Base-by-base conservation (phyloP, 2,113 vertebrate genomes). In the Misgurnus mizolepis region DNA sequence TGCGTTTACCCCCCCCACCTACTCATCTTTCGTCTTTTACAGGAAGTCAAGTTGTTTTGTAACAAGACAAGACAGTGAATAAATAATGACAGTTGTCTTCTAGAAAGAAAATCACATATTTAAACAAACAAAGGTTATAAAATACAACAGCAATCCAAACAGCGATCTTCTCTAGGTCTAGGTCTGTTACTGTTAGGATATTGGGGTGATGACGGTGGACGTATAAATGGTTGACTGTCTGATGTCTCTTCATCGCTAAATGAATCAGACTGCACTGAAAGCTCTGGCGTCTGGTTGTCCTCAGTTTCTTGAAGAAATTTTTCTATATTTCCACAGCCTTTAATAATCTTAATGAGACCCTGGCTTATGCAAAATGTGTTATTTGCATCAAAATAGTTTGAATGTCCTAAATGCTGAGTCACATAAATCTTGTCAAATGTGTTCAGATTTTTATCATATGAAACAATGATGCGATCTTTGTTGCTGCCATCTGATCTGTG, bases 391-490 rank as follows among this genome's bases (percentile, higher is more conserved):
- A n/a, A 81, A 17, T 62, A 12, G 3, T 34, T 34, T 34, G 40
- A 40, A 17, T 76, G 5, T 5, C 40, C 18, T 0, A 8, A 7
- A 70, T 81, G 80, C 12, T 34, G 27, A 0, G 80, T 81, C 17
- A 81, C 39, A 11, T 76, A 81, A 68, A 81, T 67, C 10, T 18
- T 12, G 34, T 66, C 22, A 10, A 71, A 71, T 1, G 4, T 64
- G 2, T 76, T 22, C 17, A 1, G 50, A 15, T 22, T 49, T 71
- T 2, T 75, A 62, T 62, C 11, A 34, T 27, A 62, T 27, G 22
- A 27, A 27, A 27, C 45, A 6, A 70, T 77, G 39, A 77, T 56
- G 17, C 80, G 80, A 56, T 76, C 80, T 14, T 15, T 76, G 5
- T 75, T 80, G 18, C 79, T 74, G 12, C 15, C 2, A 11, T 67